These are phyloP conservation scores for Drosophila varians DNA, from an alignment of 1,140 invertebrate genomes.

Conservation along the genomic window DNA sequence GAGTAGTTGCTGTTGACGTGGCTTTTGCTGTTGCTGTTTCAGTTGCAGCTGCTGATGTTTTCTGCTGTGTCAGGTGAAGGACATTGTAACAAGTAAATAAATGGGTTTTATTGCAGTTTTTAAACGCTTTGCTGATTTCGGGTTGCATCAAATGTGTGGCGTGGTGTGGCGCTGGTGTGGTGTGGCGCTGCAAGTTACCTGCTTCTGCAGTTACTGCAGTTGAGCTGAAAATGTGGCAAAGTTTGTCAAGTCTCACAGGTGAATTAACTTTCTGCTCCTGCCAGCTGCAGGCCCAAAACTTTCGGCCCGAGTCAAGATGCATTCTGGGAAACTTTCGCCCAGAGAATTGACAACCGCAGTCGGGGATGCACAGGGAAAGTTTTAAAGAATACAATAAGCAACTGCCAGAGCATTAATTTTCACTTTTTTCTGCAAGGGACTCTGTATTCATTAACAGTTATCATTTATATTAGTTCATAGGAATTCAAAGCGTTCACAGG, in stretches of 20 bases:
- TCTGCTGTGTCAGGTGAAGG: conserved; percentile 50
- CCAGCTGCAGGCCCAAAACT: conserved; percentile 57
- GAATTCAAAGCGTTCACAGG: not conserved
- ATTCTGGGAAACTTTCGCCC: conserved; percentile 69
- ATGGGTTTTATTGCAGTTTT: conserved; percentile 78
- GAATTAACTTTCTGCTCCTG: conserved; percentile 73
- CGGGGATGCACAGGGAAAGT: conserved; percentile 10
- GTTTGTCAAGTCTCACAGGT: conserved; percentile 78
- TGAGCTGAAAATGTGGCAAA: conserved; percentile 50
- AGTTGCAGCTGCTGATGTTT: conserved; percentile 1
- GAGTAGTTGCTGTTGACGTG: conserved; percentile 27
- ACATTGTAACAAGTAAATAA: conserved; percentile 73
- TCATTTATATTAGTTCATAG: not conserved
- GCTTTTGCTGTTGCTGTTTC: not conserved
- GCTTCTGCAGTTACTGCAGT: no score
- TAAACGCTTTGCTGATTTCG: conserved; percentile 79
- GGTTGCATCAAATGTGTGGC: conserved; percentile 65
- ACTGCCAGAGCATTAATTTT: not conserved
- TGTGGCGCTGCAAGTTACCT: conserved; percentile 28
- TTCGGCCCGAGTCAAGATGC: conserved; percentile 73
- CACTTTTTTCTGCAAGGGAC: not conserved
- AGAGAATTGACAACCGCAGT: conserved; percentile 72
- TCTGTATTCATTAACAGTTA: not conserved
- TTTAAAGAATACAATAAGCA: not conserved
- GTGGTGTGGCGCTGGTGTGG: conserved; percentile 45